A percentile compares a stretch with the other conserved stretches of the same genome.
These are phyloP conservation scores for Strix uralensis DNA, from an alignment of 2,113 vertebrate species.

Conservation along the genomic window DNA sequence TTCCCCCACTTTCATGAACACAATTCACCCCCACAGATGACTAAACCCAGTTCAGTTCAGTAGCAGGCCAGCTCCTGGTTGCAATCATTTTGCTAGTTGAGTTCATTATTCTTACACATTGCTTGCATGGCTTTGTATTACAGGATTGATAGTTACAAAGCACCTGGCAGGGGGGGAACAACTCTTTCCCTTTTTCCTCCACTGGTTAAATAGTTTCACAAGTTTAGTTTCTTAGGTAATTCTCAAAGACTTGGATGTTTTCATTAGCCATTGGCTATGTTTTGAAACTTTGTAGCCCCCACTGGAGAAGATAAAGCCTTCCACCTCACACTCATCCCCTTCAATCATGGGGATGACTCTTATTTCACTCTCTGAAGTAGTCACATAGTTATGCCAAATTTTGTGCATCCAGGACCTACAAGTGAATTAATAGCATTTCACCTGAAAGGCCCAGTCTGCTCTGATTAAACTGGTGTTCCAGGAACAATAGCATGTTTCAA, in stretches of 20 bases:
- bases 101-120: neutral
- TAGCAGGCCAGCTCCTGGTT: rapidly evolving
- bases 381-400: neutral
- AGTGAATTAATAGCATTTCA: neutral
- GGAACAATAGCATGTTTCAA: neutral
- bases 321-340: neutral
- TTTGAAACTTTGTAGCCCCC: neutral
- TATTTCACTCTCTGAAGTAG: neutral
- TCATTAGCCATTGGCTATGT: neutral
- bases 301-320: neutral
- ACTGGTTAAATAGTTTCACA: neutral
- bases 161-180: neutral
- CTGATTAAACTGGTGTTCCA: neutral
- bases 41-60: neutral
- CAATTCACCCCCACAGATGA: neutral
- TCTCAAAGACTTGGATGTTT: neutral
- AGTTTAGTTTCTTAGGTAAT: neutral
- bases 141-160: neutral
- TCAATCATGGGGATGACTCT: neutral
- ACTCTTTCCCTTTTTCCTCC: neutral
- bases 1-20: neutral
- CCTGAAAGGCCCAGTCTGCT: neutral
- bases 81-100: neutral
- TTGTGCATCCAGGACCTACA: neutral
- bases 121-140: neutral